Base-by-base conservation (phyloP, 2,113 vertebrate species). In the Psephotus haematonotus region DNA sequence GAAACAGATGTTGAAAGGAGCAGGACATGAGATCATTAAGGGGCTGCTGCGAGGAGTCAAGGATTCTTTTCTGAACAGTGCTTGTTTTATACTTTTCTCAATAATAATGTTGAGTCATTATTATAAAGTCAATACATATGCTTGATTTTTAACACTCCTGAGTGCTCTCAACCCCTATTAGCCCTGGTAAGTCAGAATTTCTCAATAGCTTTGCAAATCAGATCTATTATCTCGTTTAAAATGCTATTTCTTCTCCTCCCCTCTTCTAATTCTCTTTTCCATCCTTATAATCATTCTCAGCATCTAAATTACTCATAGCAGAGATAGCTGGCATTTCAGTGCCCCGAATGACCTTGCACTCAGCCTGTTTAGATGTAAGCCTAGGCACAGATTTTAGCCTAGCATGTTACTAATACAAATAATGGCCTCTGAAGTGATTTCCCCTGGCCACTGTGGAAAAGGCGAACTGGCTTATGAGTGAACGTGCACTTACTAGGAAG, bases 1-100 rank as follows among this genome's bases (percentile, higher is more conserved):
- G 76, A 96, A 96, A 91, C 92, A 96, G 90, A 96, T 96, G 95
- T 88, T 1, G 2, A 88, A 88, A 18, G n/a, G 41, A 88, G 71
- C 28, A 59, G 60, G 55, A 82, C 53, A 50, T 86, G 50, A 86
- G 79, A 69, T 78, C 59, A 77, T 49, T 90, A 88, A 88, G 67
- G 11, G 37, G 44, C 16, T 95, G 86, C 53, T 72, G 12, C 14
- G 39, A n/a, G 68, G 62, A 31, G 53, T 74, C 75, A 67, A 92
- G 80, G 41, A 47, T 29, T 86, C 71, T 92, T 74, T 95, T 88
- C 72, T 93, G 80, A 88, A 83, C 9, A 50, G 71, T 39, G 10
- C 11, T 83, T 75, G n/a, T 57, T 90, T 94, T 88, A 53, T 93
- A 62, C 12, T 80, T 92, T 67, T 78, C 29, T 57, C 57, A 59